Evolutionary conservation across 1,140 invertebrate species (phyloP).

Genomic region (Phymorhynchus buccinoides): DNA sequence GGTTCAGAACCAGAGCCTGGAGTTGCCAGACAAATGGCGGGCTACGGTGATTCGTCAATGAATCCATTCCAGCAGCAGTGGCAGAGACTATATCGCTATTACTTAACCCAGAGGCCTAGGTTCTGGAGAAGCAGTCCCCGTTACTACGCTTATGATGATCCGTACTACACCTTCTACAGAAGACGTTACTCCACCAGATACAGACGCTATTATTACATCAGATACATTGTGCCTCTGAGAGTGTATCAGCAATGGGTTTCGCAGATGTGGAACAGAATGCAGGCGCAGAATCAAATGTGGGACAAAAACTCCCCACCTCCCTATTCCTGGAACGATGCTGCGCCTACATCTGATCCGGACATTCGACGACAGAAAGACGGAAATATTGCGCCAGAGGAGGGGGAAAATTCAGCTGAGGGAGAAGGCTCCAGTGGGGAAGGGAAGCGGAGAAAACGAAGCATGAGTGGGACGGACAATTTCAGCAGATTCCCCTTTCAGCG

Average conservation of each 20-base stretch:
- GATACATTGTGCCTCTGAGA: not conserved
- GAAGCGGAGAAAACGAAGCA: not conserved
- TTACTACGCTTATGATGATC: not conserved
- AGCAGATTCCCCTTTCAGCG: too few species aligned
- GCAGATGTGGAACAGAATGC: constrained; percentile 28
- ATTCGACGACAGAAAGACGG: not conserved
- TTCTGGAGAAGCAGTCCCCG: not conserved
- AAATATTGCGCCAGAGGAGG: not conserved
- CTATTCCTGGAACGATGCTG: not conserved
- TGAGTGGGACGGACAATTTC: not conserved
- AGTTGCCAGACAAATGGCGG: not conserved
- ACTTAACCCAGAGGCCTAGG: not conserved
- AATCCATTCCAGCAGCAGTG: not conserved
- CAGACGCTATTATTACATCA: not conserved
- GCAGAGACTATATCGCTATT: not conserved
- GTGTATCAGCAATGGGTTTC: not conserved
- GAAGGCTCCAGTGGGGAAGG: not conserved
- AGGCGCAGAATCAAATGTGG: not conserved
- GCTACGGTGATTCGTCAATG: not conserved
- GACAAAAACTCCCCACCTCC: not conserved
- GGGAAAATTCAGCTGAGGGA: not conserved
- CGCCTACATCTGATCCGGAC: not conserved
- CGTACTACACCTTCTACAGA: not conserved
- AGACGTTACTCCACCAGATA: not conserved
- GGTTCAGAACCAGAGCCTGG: not conserved